phyloP scores from a whole-genome alignment of 2,888 invertebrate species.

The Paralinhomoeus sp. region DNA sequence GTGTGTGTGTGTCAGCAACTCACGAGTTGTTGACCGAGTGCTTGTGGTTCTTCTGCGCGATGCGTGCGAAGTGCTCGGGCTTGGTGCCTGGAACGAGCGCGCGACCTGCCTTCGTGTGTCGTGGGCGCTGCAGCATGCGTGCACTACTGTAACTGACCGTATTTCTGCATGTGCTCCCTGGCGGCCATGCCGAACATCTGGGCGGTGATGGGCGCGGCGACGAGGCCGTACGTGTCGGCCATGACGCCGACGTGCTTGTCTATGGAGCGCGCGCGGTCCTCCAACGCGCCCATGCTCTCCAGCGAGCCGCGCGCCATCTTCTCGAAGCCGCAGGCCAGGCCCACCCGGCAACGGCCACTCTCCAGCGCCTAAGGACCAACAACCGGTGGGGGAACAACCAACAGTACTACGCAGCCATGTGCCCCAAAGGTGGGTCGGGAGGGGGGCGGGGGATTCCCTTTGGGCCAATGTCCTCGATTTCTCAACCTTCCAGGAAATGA shows the following conservation, averaged over 20 bases:
- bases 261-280: constrained; percentile 56
- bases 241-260: constrained; percentile 43
- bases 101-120: neutral
- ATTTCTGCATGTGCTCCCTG: constrained; percentile 78
- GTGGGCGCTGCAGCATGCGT: neutral
- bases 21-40: constrained; percentile 86
- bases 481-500: no score
- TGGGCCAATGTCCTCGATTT: no score
- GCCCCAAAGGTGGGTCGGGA: no score
- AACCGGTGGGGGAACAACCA: no score
- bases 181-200: constrained; percentile 93
- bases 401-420: no score
- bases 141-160: constrained; percentile 34
- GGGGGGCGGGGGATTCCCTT: no score
- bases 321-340: constrained; percentile 82
- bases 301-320: constrained; percentile 90
- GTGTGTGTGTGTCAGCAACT: no score
- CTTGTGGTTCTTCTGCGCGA: constrained; percentile 88
- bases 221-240: constrained; percentile 55
- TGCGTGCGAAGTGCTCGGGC: constrained; percentile 78
- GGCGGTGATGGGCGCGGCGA: constrained; percentile 61
- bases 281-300: constrained; percentile 31
- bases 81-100: constrained; percentile 40
- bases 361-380: no score
- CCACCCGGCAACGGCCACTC: constrained; percentile 50